These are phyloP conservation scores for Augiades crinisus DNA, from an alignment of 2,888 invertebrate genomes.

Conservation along the genomic window DNA sequence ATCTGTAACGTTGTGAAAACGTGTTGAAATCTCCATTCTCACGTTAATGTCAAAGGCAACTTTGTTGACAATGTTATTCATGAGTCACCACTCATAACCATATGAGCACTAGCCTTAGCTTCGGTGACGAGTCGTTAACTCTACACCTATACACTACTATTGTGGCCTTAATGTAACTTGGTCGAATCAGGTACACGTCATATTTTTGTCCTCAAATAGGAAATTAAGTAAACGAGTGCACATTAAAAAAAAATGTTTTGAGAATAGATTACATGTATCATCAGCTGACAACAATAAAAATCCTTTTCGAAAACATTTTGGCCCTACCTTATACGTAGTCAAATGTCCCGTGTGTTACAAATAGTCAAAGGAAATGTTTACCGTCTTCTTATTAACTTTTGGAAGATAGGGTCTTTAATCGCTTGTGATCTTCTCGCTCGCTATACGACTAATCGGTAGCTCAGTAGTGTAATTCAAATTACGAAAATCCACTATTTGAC, in stretches of 20 bases:
- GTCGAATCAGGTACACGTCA: background rate
- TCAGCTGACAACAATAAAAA: no score
- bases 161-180: slow-evolving; percentile 13
- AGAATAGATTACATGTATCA: no score
- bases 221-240: no score
- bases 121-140: slow-evolving; percentile 24
- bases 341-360: no score
- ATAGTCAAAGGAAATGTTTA: no score
- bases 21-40: slow-evolving; percentile 10
- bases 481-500: slow-evolving; percentile 22
- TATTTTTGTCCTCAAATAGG: no score
- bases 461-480: slow-evolving; percentile 12
- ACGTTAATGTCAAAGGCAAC: slow-evolving; percentile 12
- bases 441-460: background rate
- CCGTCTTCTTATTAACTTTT: no score
- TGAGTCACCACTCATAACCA: slow-evolving; percentile 11
- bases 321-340: no score
- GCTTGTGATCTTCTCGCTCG: background rate
- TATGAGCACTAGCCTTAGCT: slow-evolving; percentile 3
- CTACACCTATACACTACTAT: slow-evolving; percentile 7
- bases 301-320: no score
- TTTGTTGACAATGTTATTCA: slow-evolving; percentile 12
- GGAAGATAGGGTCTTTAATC: background rate
- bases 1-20: background rate
- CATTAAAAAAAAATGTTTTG: no score